phyloP scores from a whole-genome alignment of 2,888 invertebrate genomes.

The Helobdella robusta region DNA sequence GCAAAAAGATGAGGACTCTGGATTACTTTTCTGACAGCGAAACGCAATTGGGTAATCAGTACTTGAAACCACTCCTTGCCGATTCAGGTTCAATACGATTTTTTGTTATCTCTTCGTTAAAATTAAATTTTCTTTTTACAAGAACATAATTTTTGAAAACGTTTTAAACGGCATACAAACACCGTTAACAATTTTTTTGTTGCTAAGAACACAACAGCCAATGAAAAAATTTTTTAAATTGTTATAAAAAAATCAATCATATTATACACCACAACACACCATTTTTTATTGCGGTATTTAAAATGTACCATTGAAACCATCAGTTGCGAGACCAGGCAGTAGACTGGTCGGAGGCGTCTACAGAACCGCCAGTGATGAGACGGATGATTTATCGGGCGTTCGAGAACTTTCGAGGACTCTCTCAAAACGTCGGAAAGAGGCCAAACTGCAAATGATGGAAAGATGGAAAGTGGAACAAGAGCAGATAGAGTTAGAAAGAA shows the following conservation, averaged over 20 bases:
- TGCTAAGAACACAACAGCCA: too few species aligned
- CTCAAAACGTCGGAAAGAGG: constrained; percentile 7
- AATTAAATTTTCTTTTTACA: too few species aligned
- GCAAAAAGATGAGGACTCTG: constrained; percentile 15
- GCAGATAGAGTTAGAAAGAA: constrained; percentile 10
- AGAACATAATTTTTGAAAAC: too few species aligned
- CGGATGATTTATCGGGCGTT: constrained; percentile 16
- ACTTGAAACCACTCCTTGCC: not conserved
- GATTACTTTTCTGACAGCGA: constrained; percentile 36
- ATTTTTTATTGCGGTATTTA: too few species aligned
- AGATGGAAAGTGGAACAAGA: constrained; percentile 10
- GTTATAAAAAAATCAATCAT: too few species aligned
- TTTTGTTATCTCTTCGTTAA: too few species aligned
- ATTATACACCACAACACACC: too few species aligned
- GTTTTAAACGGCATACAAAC: too few species aligned
- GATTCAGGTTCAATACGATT: too few species aligned
- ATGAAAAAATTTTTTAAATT: too few species aligned
- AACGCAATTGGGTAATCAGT: constrained; percentile 15
- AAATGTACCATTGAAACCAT: not conserved
- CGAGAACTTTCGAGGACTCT: constrained; percentile 19
- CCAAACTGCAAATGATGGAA: constrained; percentile 14
- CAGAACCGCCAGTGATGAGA: not conserved
- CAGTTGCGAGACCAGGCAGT: not conserved
- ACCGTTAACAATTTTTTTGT: too few species aligned
- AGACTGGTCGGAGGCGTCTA: not conserved